Evolutionary conservation across 2,113 vertebrate genomes (phyloP).

Genomic region (Rattus norvegicus): DNA sequence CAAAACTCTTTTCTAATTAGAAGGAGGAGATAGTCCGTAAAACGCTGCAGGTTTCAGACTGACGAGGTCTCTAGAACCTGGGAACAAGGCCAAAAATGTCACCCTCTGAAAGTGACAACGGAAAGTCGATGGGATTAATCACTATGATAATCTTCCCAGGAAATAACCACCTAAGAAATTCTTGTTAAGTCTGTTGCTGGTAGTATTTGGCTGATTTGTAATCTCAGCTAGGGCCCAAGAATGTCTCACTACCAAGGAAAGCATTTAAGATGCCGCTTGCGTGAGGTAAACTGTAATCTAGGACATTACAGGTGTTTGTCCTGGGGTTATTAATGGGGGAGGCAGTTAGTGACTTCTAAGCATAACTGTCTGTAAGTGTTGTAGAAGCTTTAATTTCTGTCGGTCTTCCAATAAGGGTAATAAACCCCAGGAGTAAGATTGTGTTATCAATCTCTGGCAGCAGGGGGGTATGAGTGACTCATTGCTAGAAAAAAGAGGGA

Average conservation of each 20-base stretch:
- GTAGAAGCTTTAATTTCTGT: background rate
- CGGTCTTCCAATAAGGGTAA: background rate
- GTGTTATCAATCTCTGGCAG: background rate
- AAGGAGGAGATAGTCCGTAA: background rate
- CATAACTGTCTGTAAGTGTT: conserved; percentile 41
- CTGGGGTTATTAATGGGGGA: background rate
- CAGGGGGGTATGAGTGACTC: background rate
- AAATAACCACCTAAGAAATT: conserved; percentile 41
- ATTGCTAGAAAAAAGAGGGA: background rate
- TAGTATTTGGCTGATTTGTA: conserved; percentile 4
- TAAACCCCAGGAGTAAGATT: background rate
- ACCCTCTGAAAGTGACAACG: conserved; percentile 11
- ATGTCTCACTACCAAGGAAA: background rate
- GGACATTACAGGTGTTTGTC: conserved; percentile 46
- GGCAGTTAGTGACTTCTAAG: conserved; percentile 9
- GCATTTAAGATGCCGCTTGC: background rate
- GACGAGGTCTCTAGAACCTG: conserved; percentile 27
- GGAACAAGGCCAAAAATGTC: conserved; percentile 55
- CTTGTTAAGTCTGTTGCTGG: background rate
- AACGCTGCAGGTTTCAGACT: conserved; percentile 33
- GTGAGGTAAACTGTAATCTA: conserved; percentile 44
- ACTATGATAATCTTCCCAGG: conserved; percentile 63
- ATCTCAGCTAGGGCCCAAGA: background rate
- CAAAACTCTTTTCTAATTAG: conserved; percentile 46
- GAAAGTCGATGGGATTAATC: conserved; percentile 59